A percentile compares a stretch with the other conserved stretches of the same genome.
Evolutionary conservation across 2,888 invertebrate genomes (phyloP).

Genomic region (Candidula unifasciata): DNA sequence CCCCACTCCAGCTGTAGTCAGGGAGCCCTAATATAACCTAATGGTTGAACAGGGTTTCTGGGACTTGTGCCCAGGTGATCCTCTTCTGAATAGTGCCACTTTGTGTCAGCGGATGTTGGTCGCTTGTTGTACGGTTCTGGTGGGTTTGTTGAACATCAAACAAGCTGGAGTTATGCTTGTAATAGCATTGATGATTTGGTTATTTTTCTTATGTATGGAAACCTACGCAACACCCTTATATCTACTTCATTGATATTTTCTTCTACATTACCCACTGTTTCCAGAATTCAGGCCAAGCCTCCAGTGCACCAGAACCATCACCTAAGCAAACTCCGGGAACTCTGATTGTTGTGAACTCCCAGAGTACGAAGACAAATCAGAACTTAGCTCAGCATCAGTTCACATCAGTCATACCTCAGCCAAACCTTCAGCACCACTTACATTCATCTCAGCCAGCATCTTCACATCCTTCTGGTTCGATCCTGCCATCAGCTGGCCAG

Average conservation of each 20-base stretch:
- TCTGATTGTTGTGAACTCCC: not conserved
- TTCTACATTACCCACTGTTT: not conserved
- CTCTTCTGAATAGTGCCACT: too few species aligned
- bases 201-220: too few species aligned
- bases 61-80: too few species aligned
- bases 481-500: not conserved
- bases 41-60: too few species aligned
- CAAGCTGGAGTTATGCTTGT: too few species aligned
- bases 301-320: not conserved
- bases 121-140: too few species aligned
- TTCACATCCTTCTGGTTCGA: not conserved
- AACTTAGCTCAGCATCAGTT: not conserved
- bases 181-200: too few species aligned
- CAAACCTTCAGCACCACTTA: not conserved
- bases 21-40: too few species aligned
- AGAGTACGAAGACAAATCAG: not conserved
- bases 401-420: not conserved
- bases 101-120: too few species aligned
- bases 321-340: not conserved
- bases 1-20: too few species aligned
- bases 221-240: not conserved
- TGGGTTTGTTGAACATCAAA: too few species aligned
- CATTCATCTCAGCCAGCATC: not conserved
- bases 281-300: slow-evolving; percentile 9
- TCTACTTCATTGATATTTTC: not conserved